phyloP scores from a whole-genome alignment of 2,113 vertebrate species.

The Crotophaga sulcirostris region DNA sequence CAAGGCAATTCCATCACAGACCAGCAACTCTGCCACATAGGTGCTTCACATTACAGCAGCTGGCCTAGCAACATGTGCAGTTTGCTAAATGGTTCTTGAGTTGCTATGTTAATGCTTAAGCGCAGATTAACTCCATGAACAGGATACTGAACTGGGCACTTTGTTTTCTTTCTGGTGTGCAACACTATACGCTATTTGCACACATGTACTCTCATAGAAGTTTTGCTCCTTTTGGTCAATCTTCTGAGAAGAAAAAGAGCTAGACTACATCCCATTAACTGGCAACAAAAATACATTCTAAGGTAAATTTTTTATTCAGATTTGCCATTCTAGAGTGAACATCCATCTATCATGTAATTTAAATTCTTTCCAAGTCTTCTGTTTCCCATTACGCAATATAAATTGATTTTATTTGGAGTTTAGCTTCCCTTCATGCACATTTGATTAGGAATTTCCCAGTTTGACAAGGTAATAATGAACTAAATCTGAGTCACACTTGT shows the following conservation, averaged over 20 bases:
- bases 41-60: neutral
- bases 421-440: neutral
- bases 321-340: neutral
- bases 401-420: neutral
- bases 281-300: neutral
- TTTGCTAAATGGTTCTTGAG: neutral
- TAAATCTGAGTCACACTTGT: neutral
- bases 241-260: neutral
- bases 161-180: neutral
- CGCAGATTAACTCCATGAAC: neutral
- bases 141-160: neutral
- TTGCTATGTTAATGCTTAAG: neutral
- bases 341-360: neutral
- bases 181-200: neutral
- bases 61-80: neutral
- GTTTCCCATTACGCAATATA: neutral
- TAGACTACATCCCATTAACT: neutral
- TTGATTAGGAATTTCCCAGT: neutral
- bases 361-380: neutral
- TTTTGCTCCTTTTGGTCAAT: neutral
- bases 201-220: accelerated
- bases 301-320: neutral
- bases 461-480: neutral
- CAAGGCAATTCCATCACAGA: neutral
- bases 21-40: neutral